Base-by-base conservation (phyloP, 2,113 vertebrate species). In the Sebastes fasciatus region DNA sequence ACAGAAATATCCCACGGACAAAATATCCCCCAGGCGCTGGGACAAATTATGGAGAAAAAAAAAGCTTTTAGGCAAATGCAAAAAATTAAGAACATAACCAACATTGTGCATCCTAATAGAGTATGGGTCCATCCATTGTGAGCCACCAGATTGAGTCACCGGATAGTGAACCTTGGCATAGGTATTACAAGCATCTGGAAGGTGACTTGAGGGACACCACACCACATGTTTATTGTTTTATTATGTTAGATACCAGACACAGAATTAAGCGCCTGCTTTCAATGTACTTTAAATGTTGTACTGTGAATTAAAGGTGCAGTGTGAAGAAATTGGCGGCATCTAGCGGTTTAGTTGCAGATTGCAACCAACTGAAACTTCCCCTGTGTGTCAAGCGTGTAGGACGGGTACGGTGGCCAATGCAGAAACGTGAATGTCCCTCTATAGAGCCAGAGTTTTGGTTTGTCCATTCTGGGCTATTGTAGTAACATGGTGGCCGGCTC, bases 151-250 rank as follows among this genome's bases (percentile, higher is more conserved):
- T 46, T 75, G 65, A 88, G 63, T 76, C 1, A 74, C 19, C 1
- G 6, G 43, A 61, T 8, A 43, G 68, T 77, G 68, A 69, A 60
- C 13, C 26, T 79, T 80, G 71, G 78, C 58, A 67, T 19, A n/a
- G 12, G 26, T 40, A 60, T 58, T n/a, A 26, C 14, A 74, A 70
- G 34, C 40, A 58, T 74, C 68, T 75, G 64, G 26, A 71, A 84
- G 68, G 48, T 72, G 9, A 64, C 62, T 60, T 57, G 3, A 46
- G 45, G 23, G 57, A 43, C 0, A 1, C 9, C 2, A 54, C 52
- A 8, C 10, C 68, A 57, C 42, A 74, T 87, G 75, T 46, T 76
- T 43, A 73, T 68, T 80, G 63, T 88, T 75, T 71, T 52, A 79
- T 71, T 66, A 46, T 75, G 8, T 55, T 19, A 23, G 42, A 62